Evolutionary conservation across 1,140 invertebrate species (phyloP), one percentile per base, ranked within the genome.

Genomic region (Melitaea cinxia): DNA sequence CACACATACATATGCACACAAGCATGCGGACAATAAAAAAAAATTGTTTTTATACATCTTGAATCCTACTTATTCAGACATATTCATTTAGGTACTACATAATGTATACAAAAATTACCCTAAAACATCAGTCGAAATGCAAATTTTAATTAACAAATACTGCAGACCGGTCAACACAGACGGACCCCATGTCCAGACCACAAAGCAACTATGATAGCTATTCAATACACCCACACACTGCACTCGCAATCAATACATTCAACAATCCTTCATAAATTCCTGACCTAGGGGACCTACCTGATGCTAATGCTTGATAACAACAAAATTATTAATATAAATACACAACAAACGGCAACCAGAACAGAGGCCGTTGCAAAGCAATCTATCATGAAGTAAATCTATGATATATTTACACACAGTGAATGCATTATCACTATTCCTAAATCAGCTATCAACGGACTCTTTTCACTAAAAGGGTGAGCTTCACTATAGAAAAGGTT

Each of bases 391-490:
- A 72, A 78, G 72, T 83, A 89, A 88, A 88, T 85, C 84, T 88
- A 87, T 86, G 85, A 91, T 91, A 89, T 89, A 91, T 88, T 91
- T 91, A 91, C 84, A 85, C 80, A 82, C 78, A 82, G 72, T 80
- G 81, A 83, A 86, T 83, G 87, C 78, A 89, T 89, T 89, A 91
- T 91, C 88, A 80, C 85, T 64, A 84, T 84, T 89, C 85, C 83
- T 91, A 89, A 88, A 91, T 91, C 88, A 91, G 85, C 88, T 88
- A 91, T 91, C 88, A 91, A 89, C 87, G 81, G 77, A 89, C 88
- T 89, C 88, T 89, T 91, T 91, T 91, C 88, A 91, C 88, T 91
- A 89, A 91, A 91, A 91, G 88, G 88, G 88, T 91, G 82, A 88
- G 76, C 76, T 77, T 73, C 78, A 84, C 85, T 85, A 89, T 89